Evolutionary conservation across 2,113 vertebrate species (phyloP).

Genomic region (Catharus fuscescens): DNA sequence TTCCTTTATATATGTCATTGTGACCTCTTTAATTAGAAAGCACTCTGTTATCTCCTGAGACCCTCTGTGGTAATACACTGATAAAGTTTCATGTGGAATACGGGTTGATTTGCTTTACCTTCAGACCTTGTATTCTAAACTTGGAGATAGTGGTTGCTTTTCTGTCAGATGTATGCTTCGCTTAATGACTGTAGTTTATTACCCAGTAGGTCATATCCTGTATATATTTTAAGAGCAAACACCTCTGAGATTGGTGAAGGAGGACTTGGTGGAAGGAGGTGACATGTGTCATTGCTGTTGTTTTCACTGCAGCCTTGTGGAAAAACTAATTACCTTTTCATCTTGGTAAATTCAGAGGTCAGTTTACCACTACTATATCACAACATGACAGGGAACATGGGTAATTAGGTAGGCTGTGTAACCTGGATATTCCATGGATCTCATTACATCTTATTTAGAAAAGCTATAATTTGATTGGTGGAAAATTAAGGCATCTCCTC

Average conservation of each 20-base stretch:
- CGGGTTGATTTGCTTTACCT: slow-evolving; percentile 71
- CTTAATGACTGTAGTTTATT: slow-evolving; percentile 81
- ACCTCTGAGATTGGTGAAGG: slow-evolving; percentile 69
- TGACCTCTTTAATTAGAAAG: slow-evolving; percentile 56
- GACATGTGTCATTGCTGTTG: slow-evolving; percentile 80
- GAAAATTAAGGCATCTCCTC: slow-evolving; percentile 96
- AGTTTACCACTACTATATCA: slow-evolving; percentile 86
- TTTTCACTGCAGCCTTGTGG: slow-evolving; percentile 82
- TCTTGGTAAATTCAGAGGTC: slow-evolving; percentile 87
- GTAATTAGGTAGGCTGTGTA: slow-evolving; percentile 89
- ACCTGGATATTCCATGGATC: slow-evolving; percentile 87
- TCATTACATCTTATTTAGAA: slow-evolving; percentile 90
- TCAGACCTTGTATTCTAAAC: slow-evolving; percentile 62
- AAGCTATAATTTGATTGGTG: slow-evolving; percentile 98
- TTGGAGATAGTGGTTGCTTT: slow-evolving; percentile 71
- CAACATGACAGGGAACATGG: slow-evolving; percentile 84
- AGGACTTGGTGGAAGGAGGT: slow-evolving; percentile 79
- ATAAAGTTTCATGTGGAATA: slow-evolving; percentile 61
- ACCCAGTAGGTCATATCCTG: slow-evolving; percentile 76
- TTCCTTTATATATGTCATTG: neutral
- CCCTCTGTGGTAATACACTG: slow-evolving; percentile 12
- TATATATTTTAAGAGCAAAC: slow-evolving; percentile 80
- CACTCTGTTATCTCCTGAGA: slow-evolving; percentile 24
- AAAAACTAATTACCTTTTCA: slow-evolving; percentile 94
- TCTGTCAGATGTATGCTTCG: slow-evolving; percentile 67